Percentiles rank a stretch among this genome's conserved stretches.
phyloP scores from a whole-genome alignment of 2,797 vertebrate genomes.

The Garrulus glandarius region DNA sequence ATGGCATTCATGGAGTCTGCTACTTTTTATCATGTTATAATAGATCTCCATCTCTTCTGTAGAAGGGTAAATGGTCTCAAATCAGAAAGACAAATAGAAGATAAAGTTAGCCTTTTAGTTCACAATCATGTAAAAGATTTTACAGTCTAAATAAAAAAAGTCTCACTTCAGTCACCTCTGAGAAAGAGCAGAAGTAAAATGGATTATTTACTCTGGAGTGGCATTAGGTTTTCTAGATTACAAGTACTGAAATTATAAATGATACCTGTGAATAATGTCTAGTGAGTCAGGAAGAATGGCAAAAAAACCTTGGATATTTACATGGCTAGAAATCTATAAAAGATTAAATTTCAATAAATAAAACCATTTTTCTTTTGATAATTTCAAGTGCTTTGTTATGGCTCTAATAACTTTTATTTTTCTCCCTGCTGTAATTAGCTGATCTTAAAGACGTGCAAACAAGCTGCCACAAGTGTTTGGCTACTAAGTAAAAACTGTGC shows the following conservation, averaged over 20 bases:
- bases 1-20: background rate
- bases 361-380: background rate
- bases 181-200: background rate
- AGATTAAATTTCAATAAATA: slow-evolving; percentile 11
- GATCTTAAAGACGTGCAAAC: slow-evolving; percentile 25
- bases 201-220: background rate
- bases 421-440: background rate
- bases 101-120: background rate
- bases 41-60: background rate
- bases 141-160: background rate
- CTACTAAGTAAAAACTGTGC: slow-evolving; percentile 45
- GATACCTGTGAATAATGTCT: background rate
- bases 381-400: slow-evolving; percentile 28
- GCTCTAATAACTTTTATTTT: background rate
- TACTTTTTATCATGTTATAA: background rate
- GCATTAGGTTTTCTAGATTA: background rate
- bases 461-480: slow-evolving; percentile 54
- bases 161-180: background rate
- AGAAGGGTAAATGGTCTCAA: background rate
- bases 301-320: background rate
- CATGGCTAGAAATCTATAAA: background rate
- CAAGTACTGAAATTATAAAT: background rate
- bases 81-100: background rate
- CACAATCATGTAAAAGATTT: background rate
- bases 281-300: background rate